Evolutionary conservation across 2,888 invertebrate species (phyloP), one percentile per base, ranked within the genome.

Genomic region (Rotaria macrura): DNA sequence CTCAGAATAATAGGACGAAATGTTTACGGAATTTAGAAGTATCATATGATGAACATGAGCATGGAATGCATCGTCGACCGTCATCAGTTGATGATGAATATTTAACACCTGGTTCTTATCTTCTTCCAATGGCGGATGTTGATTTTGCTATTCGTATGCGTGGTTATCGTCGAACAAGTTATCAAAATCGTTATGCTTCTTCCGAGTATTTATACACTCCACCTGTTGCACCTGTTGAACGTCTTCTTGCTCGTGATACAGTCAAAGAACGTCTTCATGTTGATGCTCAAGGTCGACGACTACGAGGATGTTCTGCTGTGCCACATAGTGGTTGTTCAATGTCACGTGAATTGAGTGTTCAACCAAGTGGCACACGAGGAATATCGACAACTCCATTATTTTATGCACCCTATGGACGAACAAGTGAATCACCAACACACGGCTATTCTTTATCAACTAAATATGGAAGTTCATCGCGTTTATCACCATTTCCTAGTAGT

Each of bases 41-140:
- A 5, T 65, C 65, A 65, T 34, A 47, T 85, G 72, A 47, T 49
- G 49, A 49, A 74, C 38, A 65, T 49, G 83, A 83, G n/a, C 55
- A 84, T n/a, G 83, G n/a, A 55, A 40, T 10, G n/a, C 29, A 85
- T n/a, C 74, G 25, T 57, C 40, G 43, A 20, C 20, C 38, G 34
- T 57, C 55, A 25, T 34, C 34, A 65, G 84, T 43, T 5, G 83
- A 85, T 6, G 86, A 86, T 54, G 86, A 86, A 54, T 34, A 84
- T 52, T 57, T 86, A 47, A 79, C 74, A 47, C 84, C 86, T 38
- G 86, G 86, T 9, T 52, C 83, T 1, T 96, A 97, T 91, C 92
- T 98, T 14, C 93, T 98, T 79, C 97, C 97, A 90, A 92, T 97
- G 34, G 93, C 96, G 85, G 97, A 97, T 91, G 95, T 96, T 0